Base-by-base conservation (phyloP, 2,113 vertebrate genomes). In the Circaetus cinerascens region DNA sequence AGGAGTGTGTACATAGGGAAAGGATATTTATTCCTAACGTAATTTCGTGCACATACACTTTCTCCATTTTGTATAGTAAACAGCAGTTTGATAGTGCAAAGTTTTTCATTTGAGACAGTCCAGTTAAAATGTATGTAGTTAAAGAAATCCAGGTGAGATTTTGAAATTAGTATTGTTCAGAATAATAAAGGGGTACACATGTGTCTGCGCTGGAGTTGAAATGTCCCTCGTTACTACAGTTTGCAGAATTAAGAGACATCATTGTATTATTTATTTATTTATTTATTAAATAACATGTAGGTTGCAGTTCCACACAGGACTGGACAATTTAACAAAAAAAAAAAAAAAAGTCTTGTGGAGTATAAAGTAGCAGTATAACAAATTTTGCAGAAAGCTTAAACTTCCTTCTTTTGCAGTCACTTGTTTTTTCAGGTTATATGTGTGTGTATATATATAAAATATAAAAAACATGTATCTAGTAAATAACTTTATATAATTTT, bases 41-140 rank as follows among this genome's bases (percentile, higher is more conserved):
- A 38, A 0, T 79, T 80, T 53, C 0, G 1, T 66, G n/a, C 48
- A 2, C 36, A 5, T 38, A 7, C 7, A 4, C 22, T 34, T 88
- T 32, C 55, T 87, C 36, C 45, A 1, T 85, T 66, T 79, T 45
- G 13, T 72, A 4, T 21, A 30, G 25, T 23, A 68, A 68, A 82
- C 6, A 73, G 51, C 25, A 66, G 41, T 12, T 53, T 34, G n/a
- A 22, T 12, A 11, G 29, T 5, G n/a, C 48, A 13, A 12, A 43
- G 77, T 53, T 86, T 73, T 88, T 75, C 9, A 21, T 73, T 88
- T 76, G 63, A 17, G 71, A 34, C 32, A n/a, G 21, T 40, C 7
- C 13, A 3, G 9, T 60, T 43, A 30, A 72, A 85, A 57, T 34
- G 18, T 53, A 11, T 14, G 48, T 34, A 69, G 26, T 79, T 90